Evolutionary conservation across 2,113 vertebrate genomes (phyloP).

Genomic region (Mormyrus lacerda): DNA sequence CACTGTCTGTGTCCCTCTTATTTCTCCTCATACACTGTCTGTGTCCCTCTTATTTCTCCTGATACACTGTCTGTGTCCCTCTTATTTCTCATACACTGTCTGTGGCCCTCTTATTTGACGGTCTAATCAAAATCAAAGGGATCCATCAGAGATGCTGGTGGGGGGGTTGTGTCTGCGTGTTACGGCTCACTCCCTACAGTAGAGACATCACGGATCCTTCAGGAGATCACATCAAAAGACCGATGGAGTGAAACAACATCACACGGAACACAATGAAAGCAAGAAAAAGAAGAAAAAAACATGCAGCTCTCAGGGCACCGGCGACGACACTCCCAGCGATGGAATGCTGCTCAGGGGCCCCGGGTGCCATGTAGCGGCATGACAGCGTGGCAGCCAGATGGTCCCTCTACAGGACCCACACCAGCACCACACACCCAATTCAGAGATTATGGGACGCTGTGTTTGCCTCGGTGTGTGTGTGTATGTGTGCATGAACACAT

Average conservation of each 20-base stretch:
- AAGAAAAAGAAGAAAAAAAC: neutral
- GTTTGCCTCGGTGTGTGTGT: neutral
- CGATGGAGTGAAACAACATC: neutral
- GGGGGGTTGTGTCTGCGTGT: neutral
- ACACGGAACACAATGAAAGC: neutral
- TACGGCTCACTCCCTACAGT: neutral
- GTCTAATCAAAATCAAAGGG: neutral
- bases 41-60: neutral
- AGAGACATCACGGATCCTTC: neutral
- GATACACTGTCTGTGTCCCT: neutral
- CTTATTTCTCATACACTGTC: neutral
- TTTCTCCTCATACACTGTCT: neutral
- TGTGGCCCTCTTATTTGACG: neutral
- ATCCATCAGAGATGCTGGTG: neutral
- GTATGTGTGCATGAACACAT: neutral
- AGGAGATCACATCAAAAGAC: neutral
- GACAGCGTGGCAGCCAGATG: neutral
- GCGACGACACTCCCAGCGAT: neutral
- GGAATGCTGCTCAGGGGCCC: neutral
- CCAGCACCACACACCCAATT: neutral
- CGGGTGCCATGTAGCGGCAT: neutral
- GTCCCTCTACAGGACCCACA: conserved; percentile 8
- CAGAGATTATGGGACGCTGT: conserved; percentile 3
- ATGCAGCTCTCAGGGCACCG: neutral
- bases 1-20: neutral